phyloP scores from a whole-genome alignment of 2,797 vertebrate species.

The Acanthurus leucopareius region DNA sequence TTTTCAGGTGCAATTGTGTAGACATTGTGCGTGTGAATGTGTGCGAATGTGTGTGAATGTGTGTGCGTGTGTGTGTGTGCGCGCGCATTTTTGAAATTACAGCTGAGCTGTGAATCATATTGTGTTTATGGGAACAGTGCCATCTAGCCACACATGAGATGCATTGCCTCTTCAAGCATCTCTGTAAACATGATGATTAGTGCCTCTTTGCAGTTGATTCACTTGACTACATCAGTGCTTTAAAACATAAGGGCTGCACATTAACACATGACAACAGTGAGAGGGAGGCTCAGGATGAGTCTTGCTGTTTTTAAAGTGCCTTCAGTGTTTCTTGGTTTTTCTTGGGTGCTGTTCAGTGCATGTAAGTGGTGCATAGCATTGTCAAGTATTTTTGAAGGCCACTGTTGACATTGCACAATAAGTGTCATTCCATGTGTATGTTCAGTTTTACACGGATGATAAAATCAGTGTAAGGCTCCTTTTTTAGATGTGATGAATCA shows the following conservation, averaged over 20 bases:
- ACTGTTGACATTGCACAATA: slow-evolving; percentile 66
- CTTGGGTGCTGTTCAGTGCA: slow-evolving; percentile 37
- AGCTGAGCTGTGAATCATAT: slow-evolving; percentile 67
- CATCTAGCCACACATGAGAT: slow-evolving; percentile 62
- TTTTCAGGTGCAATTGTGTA: slow-evolving; percentile 15
- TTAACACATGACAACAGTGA: slow-evolving; percentile 22
- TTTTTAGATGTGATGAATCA: slow-evolving; percentile 57
- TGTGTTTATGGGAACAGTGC: slow-evolving; percentile 68
- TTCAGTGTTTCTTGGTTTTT: slow-evolving; percentile 61
- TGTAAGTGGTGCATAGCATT: slow-evolving; percentile 31
- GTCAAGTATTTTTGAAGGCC: slow-evolving; percentile 38
- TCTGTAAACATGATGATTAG: slow-evolving; percentile 49
- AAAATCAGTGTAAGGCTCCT: slow-evolving; percentile 18
- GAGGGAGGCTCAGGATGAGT: slow-evolving; percentile 34
- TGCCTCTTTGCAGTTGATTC: slow-evolving; percentile 70
- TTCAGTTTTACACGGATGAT: slow-evolving; percentile 58
- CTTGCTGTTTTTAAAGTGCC: slow-evolving; percentile 75
- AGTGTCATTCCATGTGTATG: slow-evolving; percentile 73
- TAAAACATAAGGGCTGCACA: slow-evolving; percentile 65
- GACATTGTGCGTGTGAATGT: background rate
- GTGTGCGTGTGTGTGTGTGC: background rate
- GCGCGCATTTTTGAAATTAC: slow-evolving; percentile 23
- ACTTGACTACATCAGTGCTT: slow-evolving; percentile 52
- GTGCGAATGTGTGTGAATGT: background rate
- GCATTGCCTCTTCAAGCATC: slow-evolving; percentile 26